phyloP scores from a whole-genome alignment of 2,888 invertebrate genomes.

The Hypomecis atomaria region DNA sequence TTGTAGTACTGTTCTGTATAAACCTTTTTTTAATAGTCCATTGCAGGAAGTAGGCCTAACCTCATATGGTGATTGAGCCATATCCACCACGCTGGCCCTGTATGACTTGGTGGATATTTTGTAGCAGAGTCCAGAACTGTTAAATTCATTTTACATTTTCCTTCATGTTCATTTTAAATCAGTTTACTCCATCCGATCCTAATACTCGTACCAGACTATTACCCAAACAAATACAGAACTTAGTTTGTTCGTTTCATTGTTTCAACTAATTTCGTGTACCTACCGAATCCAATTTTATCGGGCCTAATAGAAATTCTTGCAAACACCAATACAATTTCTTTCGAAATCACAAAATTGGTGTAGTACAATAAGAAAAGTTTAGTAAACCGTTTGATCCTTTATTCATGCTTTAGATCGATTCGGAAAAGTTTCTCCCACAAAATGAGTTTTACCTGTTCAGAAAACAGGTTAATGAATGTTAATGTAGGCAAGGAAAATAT shows the following conservation, averaged over 20 bases:
- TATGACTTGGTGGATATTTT: no score
- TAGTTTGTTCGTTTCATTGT: slow-evolving; percentile 1
- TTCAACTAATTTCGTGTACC: slow-evolving; percentile 6
- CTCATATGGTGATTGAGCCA: no score
- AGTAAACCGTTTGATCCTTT: slow-evolving; percentile 28
- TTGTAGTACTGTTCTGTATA: no score
- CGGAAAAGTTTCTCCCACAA: slow-evolving; percentile 22
- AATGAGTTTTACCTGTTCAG: slow-evolving; percentile 30
- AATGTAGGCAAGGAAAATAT: slow-evolving; percentile 37
- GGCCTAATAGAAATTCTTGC: slow-evolving; percentile 13
- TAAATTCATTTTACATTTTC: no score
- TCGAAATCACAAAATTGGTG: slow-evolving; percentile 14
- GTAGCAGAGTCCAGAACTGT: no score
- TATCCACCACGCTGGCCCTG: no score
- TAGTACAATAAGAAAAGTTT: slow-evolving; percentile 19
- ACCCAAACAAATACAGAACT: no score
- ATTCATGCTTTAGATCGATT: slow-evolving; percentile 25
- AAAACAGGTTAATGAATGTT: slow-evolving; percentile 32
- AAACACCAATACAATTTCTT: slow-evolving; percentile 18
- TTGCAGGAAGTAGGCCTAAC: no score
- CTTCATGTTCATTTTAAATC: no score
- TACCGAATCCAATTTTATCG: slow-evolving; percentile 3
- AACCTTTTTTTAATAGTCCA: no score
- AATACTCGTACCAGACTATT: no score
- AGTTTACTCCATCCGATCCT: no score